Percentiles rank a stretch among this genome's conserved stretches.
Conservation (phyloP, 1,140 invertebrate species). For the Armadillidium nasatum region DNA sequence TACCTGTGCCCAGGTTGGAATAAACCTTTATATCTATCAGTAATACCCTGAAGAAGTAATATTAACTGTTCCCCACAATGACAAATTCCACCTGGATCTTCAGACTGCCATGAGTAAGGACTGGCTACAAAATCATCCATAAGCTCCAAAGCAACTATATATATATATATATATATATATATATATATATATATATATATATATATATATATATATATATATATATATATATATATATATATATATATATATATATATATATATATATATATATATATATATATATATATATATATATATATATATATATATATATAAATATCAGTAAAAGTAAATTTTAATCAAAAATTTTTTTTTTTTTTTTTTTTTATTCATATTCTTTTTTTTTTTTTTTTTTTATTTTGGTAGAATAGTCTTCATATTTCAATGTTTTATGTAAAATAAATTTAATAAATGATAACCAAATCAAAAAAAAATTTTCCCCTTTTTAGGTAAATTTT, state of each 20-base stretch:
- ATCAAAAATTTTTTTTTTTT: no score
- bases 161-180: conserved; percentile 19
- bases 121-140: conserved; percentile 76
- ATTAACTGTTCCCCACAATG: conserved; percentile 52
- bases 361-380: no score
- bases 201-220: conserved; percentile 15
- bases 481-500: no score
- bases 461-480: no score
- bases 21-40: conserved; percentile 74
- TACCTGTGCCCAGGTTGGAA: conserved; percentile 77
- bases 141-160: conserved; percentile 74
- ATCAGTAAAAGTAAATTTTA: no score
- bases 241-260: not conserved
- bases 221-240: not conserved
- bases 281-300: conserved; percentile 20
- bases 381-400: no score
- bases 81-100: conserved; percentile 57
- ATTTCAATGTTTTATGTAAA: no score
- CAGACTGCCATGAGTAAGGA: conserved; percentile 60
- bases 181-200: conserved; percentile 5
- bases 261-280: conserved; percentile 15
- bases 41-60: conserved; percentile 71
- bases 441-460: no score
- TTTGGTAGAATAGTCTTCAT: no score
- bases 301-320: conserved; percentile 17